phyloP scores from a whole-genome alignment of 2,888 invertebrate genomes.

The Leptinotarsa juncta region DNA sequence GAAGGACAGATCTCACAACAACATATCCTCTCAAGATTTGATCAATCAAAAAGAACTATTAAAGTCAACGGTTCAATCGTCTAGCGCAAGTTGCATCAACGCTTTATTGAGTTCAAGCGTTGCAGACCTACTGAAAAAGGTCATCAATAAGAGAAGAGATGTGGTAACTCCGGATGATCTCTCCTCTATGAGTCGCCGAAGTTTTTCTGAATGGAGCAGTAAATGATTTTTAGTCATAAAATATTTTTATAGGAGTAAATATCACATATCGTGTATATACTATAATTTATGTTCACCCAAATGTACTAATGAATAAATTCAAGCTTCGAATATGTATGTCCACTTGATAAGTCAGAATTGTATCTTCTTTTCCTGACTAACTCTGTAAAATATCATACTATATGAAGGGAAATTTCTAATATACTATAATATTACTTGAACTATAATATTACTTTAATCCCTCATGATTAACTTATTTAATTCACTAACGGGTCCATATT shows the following conservation, averaged over 20 bases:
- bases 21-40: conserved; percentile 56
- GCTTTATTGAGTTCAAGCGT: conserved; percentile 63
- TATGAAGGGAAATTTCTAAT: no score
- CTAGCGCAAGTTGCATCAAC: conserved; percentile 64
- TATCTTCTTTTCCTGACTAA: no score
- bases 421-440: no score
- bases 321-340: not conserved
- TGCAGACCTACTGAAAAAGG: conserved; percentile 63
- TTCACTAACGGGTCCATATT: no score
- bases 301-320: conserved; percentile 8
- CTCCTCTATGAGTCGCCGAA: conserved; percentile 54
- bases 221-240: conserved; percentile 47
- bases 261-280: conserved; percentile 43
- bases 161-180: conserved; percentile 57
- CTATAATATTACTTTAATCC: no score
- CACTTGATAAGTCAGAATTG: not conserved
- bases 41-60: conserved; percentile 57
- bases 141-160: conserved; percentile 63
- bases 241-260: conserved; percentile 46
- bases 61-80: conserved; percentile 55
- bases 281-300: conserved; percentile 29
- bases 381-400: no score
- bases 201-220: conserved; percentile 62
- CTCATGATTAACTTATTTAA: no score
- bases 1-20: conserved; percentile 60